Evolutionary conservation across 2,888 invertebrate species (phyloP).

Genomic region (Chrysomela aeneicollis): DNA sequence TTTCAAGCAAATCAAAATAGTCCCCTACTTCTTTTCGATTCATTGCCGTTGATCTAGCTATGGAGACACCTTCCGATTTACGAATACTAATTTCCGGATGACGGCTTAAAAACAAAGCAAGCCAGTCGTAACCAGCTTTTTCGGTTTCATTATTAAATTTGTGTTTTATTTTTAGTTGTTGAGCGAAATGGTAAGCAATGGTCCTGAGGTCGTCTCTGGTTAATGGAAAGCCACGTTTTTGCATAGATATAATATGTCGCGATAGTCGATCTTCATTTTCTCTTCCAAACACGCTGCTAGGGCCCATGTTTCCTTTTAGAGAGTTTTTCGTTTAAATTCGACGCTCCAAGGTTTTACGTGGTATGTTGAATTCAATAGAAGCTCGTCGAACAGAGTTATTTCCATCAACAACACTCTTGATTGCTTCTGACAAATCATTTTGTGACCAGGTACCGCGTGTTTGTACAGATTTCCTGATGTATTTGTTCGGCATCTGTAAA

Average conservation of each 20-base stretch:
- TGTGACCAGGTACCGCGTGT: no score
- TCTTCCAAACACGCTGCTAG: slow-evolving; percentile 15
- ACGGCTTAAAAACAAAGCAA: slow-evolving; percentile 4
- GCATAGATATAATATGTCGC: slow-evolving; percentile 7
- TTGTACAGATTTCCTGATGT: no score
- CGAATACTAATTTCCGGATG: slow-evolving; percentile 12
- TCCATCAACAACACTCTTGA: background rate
- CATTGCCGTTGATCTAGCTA: background rate
- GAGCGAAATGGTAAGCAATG: no score
- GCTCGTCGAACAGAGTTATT: slow-evolving; percentile 17
- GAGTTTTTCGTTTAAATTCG: slow-evolving; percentile 14
- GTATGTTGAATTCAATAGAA: slow-evolving; percentile 16
- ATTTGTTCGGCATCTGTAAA: no score
- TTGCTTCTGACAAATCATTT: background rate
- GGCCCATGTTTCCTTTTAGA: slow-evolving; percentile 11
- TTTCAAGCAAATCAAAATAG: background rate
- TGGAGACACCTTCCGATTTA: slow-evolving; percentile 2
- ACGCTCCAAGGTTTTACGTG: slow-evolving; percentile 16
- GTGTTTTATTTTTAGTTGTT: slow-evolving; percentile 3
- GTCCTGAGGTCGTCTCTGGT: no score
- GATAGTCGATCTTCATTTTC: slow-evolving; percentile 12
- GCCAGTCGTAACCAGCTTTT: slow-evolving; percentile 20
- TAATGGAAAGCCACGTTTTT: no score
- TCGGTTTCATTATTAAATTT: slow-evolving; percentile 6
- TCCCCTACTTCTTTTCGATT: background rate